Evolutionary conservation across 2,888 invertebrate genomes (phyloP).

Genomic region (Tanypteryx hageni): DNA sequence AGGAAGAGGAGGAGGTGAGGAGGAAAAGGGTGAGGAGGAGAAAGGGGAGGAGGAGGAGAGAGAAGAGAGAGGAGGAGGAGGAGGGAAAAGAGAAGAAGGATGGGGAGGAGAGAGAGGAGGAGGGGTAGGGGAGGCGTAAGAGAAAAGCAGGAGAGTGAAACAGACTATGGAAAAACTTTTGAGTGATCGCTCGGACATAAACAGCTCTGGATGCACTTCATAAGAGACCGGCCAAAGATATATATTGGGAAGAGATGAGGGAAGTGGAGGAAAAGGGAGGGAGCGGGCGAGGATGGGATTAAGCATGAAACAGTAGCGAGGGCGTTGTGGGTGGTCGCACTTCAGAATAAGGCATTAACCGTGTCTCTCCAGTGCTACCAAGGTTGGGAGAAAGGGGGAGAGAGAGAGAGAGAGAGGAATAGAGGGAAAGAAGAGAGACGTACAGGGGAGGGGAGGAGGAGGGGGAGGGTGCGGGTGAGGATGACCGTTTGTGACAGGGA

Average conservation of each 20-base stretch:
- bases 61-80: background rate
- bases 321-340: conserved; percentile 55
- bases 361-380: background rate
- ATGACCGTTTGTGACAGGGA: conserved; percentile 50
- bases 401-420: background rate
- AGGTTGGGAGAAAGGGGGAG: background rate
- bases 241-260: background rate
- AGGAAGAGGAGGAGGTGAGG: background rate
- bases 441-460: background rate
- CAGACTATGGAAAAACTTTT: background rate
- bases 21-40: background rate
- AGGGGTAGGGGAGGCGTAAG: background rate
- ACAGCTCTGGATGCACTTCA: conserved; percentile 2
- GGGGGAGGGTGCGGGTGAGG: background rate
- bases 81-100: background rate
- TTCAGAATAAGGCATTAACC: conserved; percentile 59
- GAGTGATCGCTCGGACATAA: background rate
- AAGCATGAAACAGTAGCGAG: conserved; percentile 61
- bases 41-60: background rate
- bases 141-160: background rate
- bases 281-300: background rate
- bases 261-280: background rate
- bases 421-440: background rate
- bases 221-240: conserved; percentile 4
- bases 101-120: background rate